Evolutionary conservation across 2,113 vertebrate genomes (phyloP), one percentile per base, ranked within the genome.

Genomic region (Mastomys coucha): DNA sequence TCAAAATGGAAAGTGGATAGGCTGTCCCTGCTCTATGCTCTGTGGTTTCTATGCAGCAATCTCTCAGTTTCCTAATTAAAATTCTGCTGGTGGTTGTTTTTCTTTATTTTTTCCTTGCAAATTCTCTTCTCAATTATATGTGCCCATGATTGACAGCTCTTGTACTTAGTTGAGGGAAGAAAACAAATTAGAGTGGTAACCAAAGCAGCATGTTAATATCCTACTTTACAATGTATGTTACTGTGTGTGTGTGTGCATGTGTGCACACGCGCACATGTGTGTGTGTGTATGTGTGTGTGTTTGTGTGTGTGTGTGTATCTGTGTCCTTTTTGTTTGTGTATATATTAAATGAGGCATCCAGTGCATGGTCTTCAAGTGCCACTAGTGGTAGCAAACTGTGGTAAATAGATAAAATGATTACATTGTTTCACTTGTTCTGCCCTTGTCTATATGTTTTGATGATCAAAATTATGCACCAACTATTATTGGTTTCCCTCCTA

Each of bases 1-100:
- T 96, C 92, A 93, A 77, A 96, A 78, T 84, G 95, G 16, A 88
- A 95, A 28, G 45, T 65, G 67, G 60, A 63, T 63, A 85, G 45
- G 42, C 31, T 3, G 2, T 10, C 4, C 7, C 2, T n/a, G 17
- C 28, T 49, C 73, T 67, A 39, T 53, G 5, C 14, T 39, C 26
- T 92, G 0, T 95, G 20, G 17, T 96, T 95, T 93, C 58, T 60
- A 0, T 86, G 20, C 4, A 14, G 28, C 16, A 4, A 75, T 51
- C 72, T 42, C 20, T 95, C 33, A 33, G 24, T 94, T 93, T 95
- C 7, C 3, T 80, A 89, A 86, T 94, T 20, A 67, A 78, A 80
- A 0, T 36, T 58, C 77, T 60, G 82, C 86, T 19, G 42, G 0
- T 94, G 69, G 2, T 72, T 36, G 36, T n/a, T 94, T 53, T 85